phyloP scores from a whole-genome alignment of 2,797 vertebrate species.

The Pyrrhura leucotis region DNA sequence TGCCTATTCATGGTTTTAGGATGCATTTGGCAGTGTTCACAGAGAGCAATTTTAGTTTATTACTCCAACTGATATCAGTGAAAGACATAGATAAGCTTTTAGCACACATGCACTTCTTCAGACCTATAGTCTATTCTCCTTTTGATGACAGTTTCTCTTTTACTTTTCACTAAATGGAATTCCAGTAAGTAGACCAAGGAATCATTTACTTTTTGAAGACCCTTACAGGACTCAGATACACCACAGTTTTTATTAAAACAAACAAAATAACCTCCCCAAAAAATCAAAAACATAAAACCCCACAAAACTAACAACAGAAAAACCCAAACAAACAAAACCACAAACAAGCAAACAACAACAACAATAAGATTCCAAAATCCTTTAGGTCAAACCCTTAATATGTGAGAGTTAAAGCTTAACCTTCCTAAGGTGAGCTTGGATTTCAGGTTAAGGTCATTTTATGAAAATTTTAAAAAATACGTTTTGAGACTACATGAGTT shows the following conservation, averaged over 20 bases:
- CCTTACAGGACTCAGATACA: background rate
- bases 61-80: background rate
- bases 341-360: background rate
- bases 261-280: too few relatives aligned
- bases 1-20: background rate
- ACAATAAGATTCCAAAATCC: background rate
- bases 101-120: background rate
- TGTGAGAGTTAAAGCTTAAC: background rate
- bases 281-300: accelerated
- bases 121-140: background rate
- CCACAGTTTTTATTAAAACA: background rate
- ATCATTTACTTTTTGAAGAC: background rate
- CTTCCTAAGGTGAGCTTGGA: background rate
- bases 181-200: background rate
- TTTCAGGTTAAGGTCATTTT: background rate
- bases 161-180: background rate
- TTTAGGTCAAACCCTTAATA: background rate
- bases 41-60: background rate
- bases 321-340: background rate
- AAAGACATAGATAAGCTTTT: background rate
- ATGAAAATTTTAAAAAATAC: background rate
- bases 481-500: background rate
- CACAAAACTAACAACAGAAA: background rate
- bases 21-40: background rate
- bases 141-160: background rate